These are phyloP conservation scores for Scaptomyza tumidula DNA, from an alignment of 2,888 invertebrate species.

Conservation along the genomic window DNA sequence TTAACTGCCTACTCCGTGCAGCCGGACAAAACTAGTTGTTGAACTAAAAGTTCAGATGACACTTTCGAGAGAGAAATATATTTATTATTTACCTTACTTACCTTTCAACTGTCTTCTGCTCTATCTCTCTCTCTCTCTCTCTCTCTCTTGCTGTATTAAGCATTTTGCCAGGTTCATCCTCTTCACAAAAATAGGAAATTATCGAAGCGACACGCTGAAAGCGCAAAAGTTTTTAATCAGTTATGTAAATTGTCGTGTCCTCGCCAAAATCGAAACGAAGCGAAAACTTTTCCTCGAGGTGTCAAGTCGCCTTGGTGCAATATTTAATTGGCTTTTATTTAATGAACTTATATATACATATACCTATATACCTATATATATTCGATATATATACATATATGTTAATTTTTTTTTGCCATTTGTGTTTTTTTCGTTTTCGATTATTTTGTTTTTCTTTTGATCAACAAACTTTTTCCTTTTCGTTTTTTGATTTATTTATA, in stretches of 20 bases:
- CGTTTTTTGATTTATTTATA: not conserved
- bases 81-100: conserved; percentile 10
- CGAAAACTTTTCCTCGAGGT: conserved; percentile 41
- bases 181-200: conserved; percentile 61
- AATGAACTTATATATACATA: conserved; percentile 26
- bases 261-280: not conserved
- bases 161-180: conserved; percentile 17
- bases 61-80: conserved; percentile 25
- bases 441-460: conserved; percentile 25
- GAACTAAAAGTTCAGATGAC: conserved; percentile 37
- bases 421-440: conserved; percentile 1
- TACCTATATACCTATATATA: conserved; percentile 2
- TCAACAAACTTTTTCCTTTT: not conserved
- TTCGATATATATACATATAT: conserved; percentile 8
- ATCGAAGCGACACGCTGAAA: conserved; percentile 35
- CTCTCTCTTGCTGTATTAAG: not conserved
- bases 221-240: conserved; percentile 75
- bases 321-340: conserved; percentile 69
- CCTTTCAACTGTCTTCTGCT: conserved; percentile 26
- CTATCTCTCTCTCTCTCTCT: not conserved
- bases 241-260: conserved; percentile 72
- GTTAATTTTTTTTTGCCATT: not conserved
- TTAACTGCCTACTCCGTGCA: not conserved
- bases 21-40: not conserved
- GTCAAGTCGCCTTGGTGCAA: conserved; percentile 41